phyloP scores from a whole-genome alignment of 2,797 vertebrate species.

The Poecilia picta region DNA sequence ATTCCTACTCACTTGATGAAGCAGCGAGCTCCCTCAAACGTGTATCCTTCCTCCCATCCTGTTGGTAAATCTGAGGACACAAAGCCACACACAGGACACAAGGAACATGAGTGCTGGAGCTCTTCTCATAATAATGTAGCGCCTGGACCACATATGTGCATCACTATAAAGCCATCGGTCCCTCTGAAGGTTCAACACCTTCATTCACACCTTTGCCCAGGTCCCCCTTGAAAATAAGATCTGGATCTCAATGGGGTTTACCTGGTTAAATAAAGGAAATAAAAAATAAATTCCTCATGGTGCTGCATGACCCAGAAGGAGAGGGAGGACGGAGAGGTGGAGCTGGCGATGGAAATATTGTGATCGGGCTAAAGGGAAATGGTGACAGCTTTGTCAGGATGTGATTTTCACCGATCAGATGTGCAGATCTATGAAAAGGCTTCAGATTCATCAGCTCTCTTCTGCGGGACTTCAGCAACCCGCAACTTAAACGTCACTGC shows the following conservation, averaged over 20 bases:
- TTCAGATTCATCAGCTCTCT: not conserved
- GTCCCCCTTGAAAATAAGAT: too few relatives aligned
- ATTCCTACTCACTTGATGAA: conserved; percentile 94
- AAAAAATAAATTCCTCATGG: too few relatives aligned
- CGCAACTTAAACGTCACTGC: not conserved
- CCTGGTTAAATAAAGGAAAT: too few relatives aligned
- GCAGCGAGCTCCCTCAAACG: conserved; percentile 96
- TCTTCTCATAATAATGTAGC: not conserved
- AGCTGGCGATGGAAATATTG: not conserved
- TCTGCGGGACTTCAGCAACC: not conserved
- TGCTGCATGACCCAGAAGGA: not conserved
- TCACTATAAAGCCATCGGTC: not conserved
- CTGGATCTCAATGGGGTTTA: too few relatives aligned
- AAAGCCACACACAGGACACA: not conserved
- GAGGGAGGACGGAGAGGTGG: not conserved
- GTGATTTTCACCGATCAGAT: not conserved
- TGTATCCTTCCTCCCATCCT: conserved; percentile 98
- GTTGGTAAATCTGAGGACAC: conserved; percentile 88
- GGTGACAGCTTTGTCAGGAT: not conserved
- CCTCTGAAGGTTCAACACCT: not conserved
- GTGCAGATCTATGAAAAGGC: not conserved
- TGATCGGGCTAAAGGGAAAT: not conserved
- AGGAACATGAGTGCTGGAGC: not conserved
- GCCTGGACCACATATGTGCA: not conserved
- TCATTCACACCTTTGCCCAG: too few relatives aligned